A percentile compares a stretch with the other conserved stretches of the same genome.
phyloP scores from a whole-genome alignment of 92 coral and sea anemone species.

The Porites divaricata region DNA sequence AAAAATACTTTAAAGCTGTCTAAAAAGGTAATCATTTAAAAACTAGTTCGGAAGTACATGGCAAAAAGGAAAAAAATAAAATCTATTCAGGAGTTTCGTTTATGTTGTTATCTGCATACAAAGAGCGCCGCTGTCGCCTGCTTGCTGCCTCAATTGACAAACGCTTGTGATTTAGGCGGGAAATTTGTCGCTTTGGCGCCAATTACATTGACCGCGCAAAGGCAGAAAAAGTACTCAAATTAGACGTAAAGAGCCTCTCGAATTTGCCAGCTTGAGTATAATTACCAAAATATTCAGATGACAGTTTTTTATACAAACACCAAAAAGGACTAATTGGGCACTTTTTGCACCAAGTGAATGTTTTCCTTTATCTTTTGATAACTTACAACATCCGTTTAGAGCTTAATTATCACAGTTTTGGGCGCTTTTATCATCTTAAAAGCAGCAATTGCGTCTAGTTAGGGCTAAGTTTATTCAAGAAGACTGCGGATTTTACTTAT shows the following conservation, averaged over 20 bases:
- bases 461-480: background rate
- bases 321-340: constrained; percentile 24
- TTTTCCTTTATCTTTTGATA: background rate
- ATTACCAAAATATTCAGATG: constrained; percentile 10
- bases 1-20: background rate
- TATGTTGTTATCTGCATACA: constrained; percentile 23
- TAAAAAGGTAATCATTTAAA: background rate
- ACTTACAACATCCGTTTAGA: background rate
- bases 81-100: background rate
- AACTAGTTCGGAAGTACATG: background rate
- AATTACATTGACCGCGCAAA: constrained; percentile 50
- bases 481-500: background rate
- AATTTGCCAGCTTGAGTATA: constrained; percentile 30
- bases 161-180: constrained; percentile 58
- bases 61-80: background rate
- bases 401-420: background rate
- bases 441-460: background rate
- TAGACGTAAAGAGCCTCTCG: constrained; percentile 15
- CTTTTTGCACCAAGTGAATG: constrained; percentile 4
- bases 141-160: constrained; percentile 49
- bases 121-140: constrained; percentile 63
- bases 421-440: background rate
- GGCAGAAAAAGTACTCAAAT: constrained; percentile 51
- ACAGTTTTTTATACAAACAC: constrained; percentile 15
- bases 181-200: constrained; percentile 78